Percentiles rank a stretch among this genome's conserved stretches.
Conservation (phyloP, 2,113 vertebrate species). For the Campylomormyrus numenius region DNA sequence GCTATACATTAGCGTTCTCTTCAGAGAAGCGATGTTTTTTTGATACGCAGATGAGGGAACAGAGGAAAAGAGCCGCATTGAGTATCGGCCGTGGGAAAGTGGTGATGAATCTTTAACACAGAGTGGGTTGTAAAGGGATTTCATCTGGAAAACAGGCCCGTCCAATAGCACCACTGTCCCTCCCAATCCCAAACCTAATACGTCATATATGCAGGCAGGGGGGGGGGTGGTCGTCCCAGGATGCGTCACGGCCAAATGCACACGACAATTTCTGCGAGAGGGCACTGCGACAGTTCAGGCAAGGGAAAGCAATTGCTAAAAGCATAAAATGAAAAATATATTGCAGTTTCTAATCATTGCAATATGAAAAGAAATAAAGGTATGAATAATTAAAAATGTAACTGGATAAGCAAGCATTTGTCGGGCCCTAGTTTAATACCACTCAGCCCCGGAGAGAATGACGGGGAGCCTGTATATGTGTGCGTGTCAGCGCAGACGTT, state of each 20-base stretch:
- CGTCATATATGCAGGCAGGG: background rate
- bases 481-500: background rate
- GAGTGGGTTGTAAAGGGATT: background rate
- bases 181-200: background rate
- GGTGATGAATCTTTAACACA: background rate
- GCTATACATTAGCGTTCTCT: background rate
- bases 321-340: constrained; percentile 9
- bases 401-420: background rate
- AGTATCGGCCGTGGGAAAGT: background rate
- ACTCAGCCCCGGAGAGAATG: background rate
- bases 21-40: background rate
- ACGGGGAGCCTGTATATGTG: background rate
- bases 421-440: background rate
- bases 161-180: background rate
- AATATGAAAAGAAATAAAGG: constrained; percentile 3
- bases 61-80: background rate
- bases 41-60: background rate
- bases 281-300: no score
- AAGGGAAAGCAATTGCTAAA: background rate
- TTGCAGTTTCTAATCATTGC: background rate
- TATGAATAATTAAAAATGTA: constrained; percentile 7
- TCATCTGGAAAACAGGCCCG: background rate
- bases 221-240: background rate
- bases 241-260: background rate
- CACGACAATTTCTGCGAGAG: background rate